A percentile compares a stretch with the other conserved stretches of the same genome.
Evolutionary conservation across 2,888 invertebrate species (phyloP).

Genomic region (Epistrophe grossulariae): DNA sequence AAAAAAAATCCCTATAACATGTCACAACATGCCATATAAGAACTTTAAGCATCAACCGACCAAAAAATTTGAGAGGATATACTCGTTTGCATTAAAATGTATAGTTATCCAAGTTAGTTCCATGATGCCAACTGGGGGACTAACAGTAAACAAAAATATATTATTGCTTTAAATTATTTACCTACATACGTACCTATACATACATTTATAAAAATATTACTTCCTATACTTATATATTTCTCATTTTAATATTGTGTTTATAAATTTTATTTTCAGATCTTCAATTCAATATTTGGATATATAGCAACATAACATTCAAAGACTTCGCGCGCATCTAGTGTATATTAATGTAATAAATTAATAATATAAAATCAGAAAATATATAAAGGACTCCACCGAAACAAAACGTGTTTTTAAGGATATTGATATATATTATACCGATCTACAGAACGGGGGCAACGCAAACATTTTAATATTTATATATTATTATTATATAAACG

Average conservation of each 20-base stretch:
- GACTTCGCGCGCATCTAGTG: constrained; percentile 78
- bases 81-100: constrained; percentile 59
- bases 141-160: constrained; percentile 52
- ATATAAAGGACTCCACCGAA: constrained; percentile 66
- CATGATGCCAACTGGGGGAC: constrained; percentile 41
- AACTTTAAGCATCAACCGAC: not conserved
- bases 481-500: constrained; percentile 76
- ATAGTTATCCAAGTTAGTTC: constrained; percentile 47
- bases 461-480: constrained; percentile 58
- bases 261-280: constrained; percentile 81
- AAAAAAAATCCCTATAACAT: constrained; percentile 40
- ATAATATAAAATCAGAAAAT: constrained; percentile 1
- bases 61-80: constrained; percentile 20
- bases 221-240: not conserved
- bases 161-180: too few relatives aligned
- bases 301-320: constrained; percentile 80
- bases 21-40: not conserved
- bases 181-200: too few relatives aligned
- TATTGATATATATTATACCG: constrained; percentile 18
- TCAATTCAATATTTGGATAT: constrained; percentile 83
- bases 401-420: constrained; percentile 49
- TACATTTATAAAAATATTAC: too few relatives aligned
- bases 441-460: constrained; percentile 58
- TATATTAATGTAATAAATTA: constrained; percentile 47
- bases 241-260: not conserved